These are phyloP conservation scores for Rhodinocichla rosea DNA, from an alignment of 2,113 vertebrate species.

Conservation along the genomic window DNA sequence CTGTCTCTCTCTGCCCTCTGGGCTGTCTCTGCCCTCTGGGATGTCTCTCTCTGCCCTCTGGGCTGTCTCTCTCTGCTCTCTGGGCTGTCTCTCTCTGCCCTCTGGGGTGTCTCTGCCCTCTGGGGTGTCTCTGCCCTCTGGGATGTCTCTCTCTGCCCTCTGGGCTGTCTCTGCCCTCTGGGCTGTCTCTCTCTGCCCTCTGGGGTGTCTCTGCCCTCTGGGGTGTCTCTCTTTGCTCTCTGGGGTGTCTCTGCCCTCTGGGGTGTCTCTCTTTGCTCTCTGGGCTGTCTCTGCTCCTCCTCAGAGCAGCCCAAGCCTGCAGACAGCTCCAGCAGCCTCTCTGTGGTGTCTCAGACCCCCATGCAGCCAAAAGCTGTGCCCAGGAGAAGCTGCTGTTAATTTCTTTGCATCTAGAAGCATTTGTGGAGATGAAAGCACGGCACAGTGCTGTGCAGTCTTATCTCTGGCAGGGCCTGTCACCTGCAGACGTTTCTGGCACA, in stretches of 20 bases:
- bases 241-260: accelerated
- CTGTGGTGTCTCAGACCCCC: accelerated
- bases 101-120: neutral
- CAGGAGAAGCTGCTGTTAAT: neutral
- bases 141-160: neutral
- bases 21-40: neutral
- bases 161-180: neutral
- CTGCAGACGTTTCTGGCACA: neutral
- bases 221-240: too few species aligned
- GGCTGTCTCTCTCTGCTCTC: neutral
- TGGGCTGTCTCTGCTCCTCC: accelerated
- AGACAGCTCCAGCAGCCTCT: neutral
- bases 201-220: neutral
- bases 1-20: too few species aligned
- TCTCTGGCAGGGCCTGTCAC: neutral
- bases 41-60: neutral
- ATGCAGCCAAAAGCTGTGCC: neutral
- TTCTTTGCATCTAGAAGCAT: neutral
- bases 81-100: neutral
- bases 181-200: neutral
- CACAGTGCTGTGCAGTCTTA: accelerated
- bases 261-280: neutral
- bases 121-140: accelerated
- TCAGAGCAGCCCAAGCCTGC: neutral
- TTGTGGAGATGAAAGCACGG: neutral